Evolutionary conservation across 2,888 invertebrate species (phyloP), one percentile per base, ranked within the genome.

Genomic region (Drosophila vallismaia): DNA sequence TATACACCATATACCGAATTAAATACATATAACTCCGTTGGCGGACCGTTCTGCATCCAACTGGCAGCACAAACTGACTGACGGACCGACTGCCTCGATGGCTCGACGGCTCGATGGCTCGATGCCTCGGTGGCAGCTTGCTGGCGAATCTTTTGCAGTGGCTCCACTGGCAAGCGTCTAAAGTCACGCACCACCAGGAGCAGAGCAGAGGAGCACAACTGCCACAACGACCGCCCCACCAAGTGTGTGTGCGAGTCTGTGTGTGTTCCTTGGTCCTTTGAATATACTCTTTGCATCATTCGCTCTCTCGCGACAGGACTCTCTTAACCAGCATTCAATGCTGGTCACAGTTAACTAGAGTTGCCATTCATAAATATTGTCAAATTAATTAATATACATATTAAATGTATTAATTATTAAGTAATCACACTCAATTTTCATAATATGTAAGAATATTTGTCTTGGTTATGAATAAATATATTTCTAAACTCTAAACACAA

Each of bases 1-100:
- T 59, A 42, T 7, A 49, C 40, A 50, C 53, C 54, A 68, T 49
- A 36, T 36, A 36, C 36, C 36, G 36, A 36, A 6, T 36, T 36
- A 36, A 28, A 28, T 28, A 28, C 28, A 36, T 36, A 51, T 26
- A 14, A 38, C 57, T 66, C 57, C 49, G 59, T 81, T 79, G 45
- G 79, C 74, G 82, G 79, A 68, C 85, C 72, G 83, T 72, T 86
- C 82, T 72, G 80, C 86, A 86, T 67, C 88, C 73, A 86, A 82
- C 82, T 88, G 86, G 84, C 70, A 64, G 51, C 64, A 63, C 57
- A 68, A 55, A 52, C 52, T 51, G 69, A 73, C 54, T 67, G 86
- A 71, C 66, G 67, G 24, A 56, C 71, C 24, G 67, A 36, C 77
- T 71, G 59, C 49, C 62, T 36, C 36, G n/a, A n/a, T 36, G 36